Percentiles rank a stretch among this genome's conserved stretches.
These are phyloP conservation scores for Drosophila willistoni DNA, from an alignment of 1,140 invertebrate genomes.

Conservation along the genomic window DNA sequence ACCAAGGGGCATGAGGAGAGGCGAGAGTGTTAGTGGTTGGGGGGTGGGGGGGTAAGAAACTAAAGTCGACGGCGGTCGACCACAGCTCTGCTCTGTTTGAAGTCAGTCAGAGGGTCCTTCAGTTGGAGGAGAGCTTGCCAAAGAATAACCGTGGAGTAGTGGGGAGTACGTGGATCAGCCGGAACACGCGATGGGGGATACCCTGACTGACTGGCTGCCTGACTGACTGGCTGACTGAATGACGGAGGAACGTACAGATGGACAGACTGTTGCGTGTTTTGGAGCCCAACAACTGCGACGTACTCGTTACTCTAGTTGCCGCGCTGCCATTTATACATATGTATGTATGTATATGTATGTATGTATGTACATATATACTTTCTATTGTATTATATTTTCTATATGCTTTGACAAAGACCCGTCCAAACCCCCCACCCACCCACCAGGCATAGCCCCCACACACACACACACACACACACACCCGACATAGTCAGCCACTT, in stretches of 20 bases:
- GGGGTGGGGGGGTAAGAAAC: slow-evolving; percentile 8
- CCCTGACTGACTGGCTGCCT: slow-evolving; percentile 68
- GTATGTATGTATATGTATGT: background rate
- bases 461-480: no score
- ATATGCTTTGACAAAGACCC: slow-evolving; percentile 68
- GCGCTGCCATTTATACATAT: background rate
- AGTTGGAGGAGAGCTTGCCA: slow-evolving; percentile 25
- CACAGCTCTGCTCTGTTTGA: slow-evolving; percentile 47
- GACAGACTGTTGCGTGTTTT: slow-evolving; percentile 77
- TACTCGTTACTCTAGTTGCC: slow-evolving; percentile 46
- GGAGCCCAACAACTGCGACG: slow-evolving; percentile 67
- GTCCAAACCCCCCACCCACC: background rate
- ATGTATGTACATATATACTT: slow-evolving; percentile 47
- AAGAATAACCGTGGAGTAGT: background rate
- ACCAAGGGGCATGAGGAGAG: background rate
- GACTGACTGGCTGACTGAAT: slow-evolving; percentile 51
- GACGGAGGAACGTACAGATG: slow-evolving; percentile 45
- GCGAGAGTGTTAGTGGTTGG: background rate
- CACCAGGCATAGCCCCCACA: slow-evolving; percentile 4
- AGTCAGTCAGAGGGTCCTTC: slow-evolving; percentile 44
- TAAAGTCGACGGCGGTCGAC: slow-evolving; percentile 49
- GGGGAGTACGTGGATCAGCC: slow-evolving; percentile 3
- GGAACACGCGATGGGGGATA: slow-evolving; percentile 56
- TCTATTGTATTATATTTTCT: slow-evolving; percentile 71
- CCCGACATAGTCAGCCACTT: slow-evolving; percentile 48